phyloP scores from a whole-genome alignment of 2,888 invertebrate species.

The Cosmia trapezina region DNA sequence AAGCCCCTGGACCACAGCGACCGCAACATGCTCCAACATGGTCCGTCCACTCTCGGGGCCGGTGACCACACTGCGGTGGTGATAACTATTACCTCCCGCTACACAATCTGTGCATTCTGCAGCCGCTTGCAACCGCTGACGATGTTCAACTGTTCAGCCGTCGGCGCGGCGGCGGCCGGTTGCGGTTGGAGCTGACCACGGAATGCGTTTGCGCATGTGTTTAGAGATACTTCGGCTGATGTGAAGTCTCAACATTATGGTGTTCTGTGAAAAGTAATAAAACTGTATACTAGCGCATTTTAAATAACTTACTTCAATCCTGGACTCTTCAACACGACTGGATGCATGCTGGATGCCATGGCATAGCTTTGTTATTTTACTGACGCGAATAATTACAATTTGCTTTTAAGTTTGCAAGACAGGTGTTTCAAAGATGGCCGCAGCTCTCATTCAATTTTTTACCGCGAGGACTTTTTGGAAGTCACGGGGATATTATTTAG shows the following conservation, averaged over 20 bases:
- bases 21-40: constrained; percentile 38
- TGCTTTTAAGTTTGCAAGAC: constrained; percentile 1
- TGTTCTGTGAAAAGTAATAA: not conserved
- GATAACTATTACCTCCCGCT: constrained; percentile 28
- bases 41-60: not conserved
- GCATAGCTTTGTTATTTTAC: not conserved
- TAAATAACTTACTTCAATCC: not conserved
- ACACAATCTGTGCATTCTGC: constrained; percentile 16
- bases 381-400: not conserved
- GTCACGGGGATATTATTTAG: constrained; percentile 11
- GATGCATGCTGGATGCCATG: not conserved
- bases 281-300: not conserved
- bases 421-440: not conserved
- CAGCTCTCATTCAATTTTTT: constrained; percentile 31
- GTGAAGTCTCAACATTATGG: not conserved
- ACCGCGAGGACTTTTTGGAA: constrained; percentile 3
- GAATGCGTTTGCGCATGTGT: constrained; percentile 32
- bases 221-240: constrained; percentile 24
- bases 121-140: constrained; percentile 15
- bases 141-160: constrained; percentile 15
- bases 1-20: constrained; percentile 17
- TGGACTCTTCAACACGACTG: not conserved
- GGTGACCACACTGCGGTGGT: not conserved
- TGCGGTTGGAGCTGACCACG: constrained; percentile 40
- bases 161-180: not conserved